Base-by-base conservation (phyloP, 2,888 invertebrate species). In the Liopterus haemorrhoidalis region DNA sequence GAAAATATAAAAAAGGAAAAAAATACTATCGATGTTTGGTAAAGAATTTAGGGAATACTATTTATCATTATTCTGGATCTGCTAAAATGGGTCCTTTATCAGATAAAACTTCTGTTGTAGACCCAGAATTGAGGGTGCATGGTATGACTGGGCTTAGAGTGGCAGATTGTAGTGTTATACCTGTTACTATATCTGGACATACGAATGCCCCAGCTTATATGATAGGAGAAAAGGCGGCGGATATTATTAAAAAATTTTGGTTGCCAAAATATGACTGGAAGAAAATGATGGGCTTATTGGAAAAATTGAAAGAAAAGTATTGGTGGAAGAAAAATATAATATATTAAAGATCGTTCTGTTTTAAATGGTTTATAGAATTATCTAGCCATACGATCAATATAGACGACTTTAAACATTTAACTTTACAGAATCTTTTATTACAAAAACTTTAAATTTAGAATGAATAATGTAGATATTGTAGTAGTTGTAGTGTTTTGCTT, bases 191-290 rank as follows among this genome's bases (percentile, higher is more conserved):
- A 18, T 75, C 79, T 1, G 79, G 81, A 2, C 82, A 84, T 58
- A 80, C 81, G 1, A 77, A 79, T 61, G 82, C 81, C 1, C 79
- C 82, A 0, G 74, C 79, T 1, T 75, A 78, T 52, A 80, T 83
- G 77, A 78, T 85, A 36, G 85, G 80, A 1, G 83, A 85, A 62
- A 82, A 81, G 59, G 79, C 77, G 1, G 75, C 81, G 0, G 82
- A 83, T 60, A 67, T 83, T 61, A 75, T 84, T 32, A 76, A 73
- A 63, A 55, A 57, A n/a, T n/a, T n/a, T n/a, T n/a, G n/a, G n/a
- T n/a, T n/a, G n/a, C n/a, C n/a, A 15, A 66, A 71, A 20, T 20
- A n/a, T n/a, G n/a, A n/a, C n/a, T n/a, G n/a, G n/a, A n/a, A n/a
- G n/a, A n/a, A n/a, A n/a, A n/a, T n/a, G n/a, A n/a, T n/a, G n/a